Evolutionary conservation across 2,113 vertebrate species (phyloP), one percentile per base, ranked within the genome.

Genomic region (Monopterus albus): DNA sequence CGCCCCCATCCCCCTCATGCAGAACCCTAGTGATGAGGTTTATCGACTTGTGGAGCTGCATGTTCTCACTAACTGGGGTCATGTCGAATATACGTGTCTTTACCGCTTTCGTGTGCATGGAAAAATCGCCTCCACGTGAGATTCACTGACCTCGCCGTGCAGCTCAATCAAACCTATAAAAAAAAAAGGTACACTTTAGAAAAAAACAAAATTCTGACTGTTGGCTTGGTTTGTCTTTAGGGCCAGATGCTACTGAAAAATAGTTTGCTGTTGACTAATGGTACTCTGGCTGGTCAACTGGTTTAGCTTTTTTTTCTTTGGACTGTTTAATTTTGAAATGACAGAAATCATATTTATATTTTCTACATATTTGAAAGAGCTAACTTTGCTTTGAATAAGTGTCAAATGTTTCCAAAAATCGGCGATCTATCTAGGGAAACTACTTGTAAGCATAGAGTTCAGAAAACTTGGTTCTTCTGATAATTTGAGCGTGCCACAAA

Each of bases 91-190:
- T 55, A 99, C 98, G 7, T 99, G 98, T 73, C 91, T 99, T 78
- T 99, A 99, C 86, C 97, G 97, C 64, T 99, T 99, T 94, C 91
- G 97, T 0, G 96, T 98, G 36, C 97, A 99, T 0, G 97, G 98
- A 39, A 91, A 92, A 53, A 74, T 90, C 4, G 28, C 65, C 23
- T 18, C 75, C n/a, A 56, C 67, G 6, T 88, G 68, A 89, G 51
- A 10, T n/a, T 35, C 18, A n/a, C 28, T 2, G 21, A 39, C 35
- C 0, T 20, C 3, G 1, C 8, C 5, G 5, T 5, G 5, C 7
- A 3, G 1, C 10, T 40, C n/a, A n/a, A n/a, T n/a, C n/a, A n/a
- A n/a, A n/a, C n/a, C n/a, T n/a, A n/a, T n/a, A n/a, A n/a, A n/a
- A n/a, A n/a, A n/a, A n/a, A n/a, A n/a, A n/a, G n/a, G n/a, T n/a